Base-by-base conservation (phyloP, 2,797 vertebrate species). In the Eremophila alpestris region DNA sequence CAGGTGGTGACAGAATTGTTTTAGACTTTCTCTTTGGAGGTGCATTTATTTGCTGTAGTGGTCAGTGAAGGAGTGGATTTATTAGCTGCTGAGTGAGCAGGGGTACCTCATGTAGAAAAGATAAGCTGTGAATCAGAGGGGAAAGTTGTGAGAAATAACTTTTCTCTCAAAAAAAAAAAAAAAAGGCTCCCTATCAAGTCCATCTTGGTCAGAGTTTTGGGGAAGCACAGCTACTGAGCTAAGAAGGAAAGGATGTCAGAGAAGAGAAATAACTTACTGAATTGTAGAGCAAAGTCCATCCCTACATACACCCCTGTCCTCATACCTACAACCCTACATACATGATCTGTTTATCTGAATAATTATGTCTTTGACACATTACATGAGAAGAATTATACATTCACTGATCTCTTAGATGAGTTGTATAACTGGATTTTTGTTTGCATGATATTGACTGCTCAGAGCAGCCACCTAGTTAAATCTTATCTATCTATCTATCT, bases 11-110 rank as follows among this genome's bases (percentile, higher is more conserved):
- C 59, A 85, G 60, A 91, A 18, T 78, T 87, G 54, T 82, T 85
- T 95, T 79, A 81, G 76, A 52, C n/a, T 85, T 83, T 64, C n/a
- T 80, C 58, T 85, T 88, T 93, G 83, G 91, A 76, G 48, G 29
- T 38, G 15, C 2, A 1, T 63, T 52, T 24, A 30, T 90, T 83
- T 83, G 51, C 46, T 78, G 29, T 46, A 55, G 32, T n/a, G 52
- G 34, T 30, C 34, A 60, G 41, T 29, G 40, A 67, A 88, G 36
- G 27, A 76, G 30, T 51, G 75, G 82, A 65, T 85, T 93, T 87
- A 83, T 85, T 85, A 92, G 58, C 74, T 77, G n/a, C 64, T 85
- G 81, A 74, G 59, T 49, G 40, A 85, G 12, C 7, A 21, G 24
- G n/a, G 32, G 15, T 73, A n/a, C 38, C 45, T 88, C 22, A 8